These are phyloP conservation scores for Molossus molossus DNA, from an alignment of 2,797 vertebrate species.

Conservation along the genomic window DNA sequence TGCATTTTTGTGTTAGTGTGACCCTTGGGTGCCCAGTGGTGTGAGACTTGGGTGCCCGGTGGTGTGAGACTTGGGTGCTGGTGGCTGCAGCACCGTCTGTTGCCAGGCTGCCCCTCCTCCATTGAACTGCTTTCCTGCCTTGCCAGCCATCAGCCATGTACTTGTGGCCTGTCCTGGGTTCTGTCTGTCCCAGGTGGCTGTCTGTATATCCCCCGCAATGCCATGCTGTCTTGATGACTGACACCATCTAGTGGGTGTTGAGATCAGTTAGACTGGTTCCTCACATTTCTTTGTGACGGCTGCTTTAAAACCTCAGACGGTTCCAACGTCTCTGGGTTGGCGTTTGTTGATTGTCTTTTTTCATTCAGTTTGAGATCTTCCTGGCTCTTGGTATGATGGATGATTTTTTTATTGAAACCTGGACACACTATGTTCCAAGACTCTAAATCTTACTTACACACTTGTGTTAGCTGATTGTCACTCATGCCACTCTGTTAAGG, in stretches of 20 bases:
- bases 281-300: background rate
- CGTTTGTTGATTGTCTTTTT: background rate
- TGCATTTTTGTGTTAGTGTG: background rate
- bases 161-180: background rate
- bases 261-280: too few relatives aligned
- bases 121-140: rapidly evolving
- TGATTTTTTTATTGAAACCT: background rate
- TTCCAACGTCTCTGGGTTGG: rapidly evolving
- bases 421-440: rapidly evolving
- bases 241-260: rapidly evolving
- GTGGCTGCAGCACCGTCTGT: rapidly evolving
- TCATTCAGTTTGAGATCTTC: background rate
- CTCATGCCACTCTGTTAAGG: rapidly evolving
- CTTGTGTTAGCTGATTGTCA: too few relatives aligned
- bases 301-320: too few relatives aligned
- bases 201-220: background rate
- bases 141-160: rapidly evolving
- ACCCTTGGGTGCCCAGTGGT: background rate
- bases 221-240: rapidly evolving
- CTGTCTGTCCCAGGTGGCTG: rapidly evolving
- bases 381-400: background rate
- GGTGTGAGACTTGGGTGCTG: background rate
- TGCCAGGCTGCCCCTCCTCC: background rate
- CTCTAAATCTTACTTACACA: background rate
- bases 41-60: background rate